Base-by-base conservation (phyloP, 2,113 vertebrate genomes). In the Aphelocoma coerulescens region DNA sequence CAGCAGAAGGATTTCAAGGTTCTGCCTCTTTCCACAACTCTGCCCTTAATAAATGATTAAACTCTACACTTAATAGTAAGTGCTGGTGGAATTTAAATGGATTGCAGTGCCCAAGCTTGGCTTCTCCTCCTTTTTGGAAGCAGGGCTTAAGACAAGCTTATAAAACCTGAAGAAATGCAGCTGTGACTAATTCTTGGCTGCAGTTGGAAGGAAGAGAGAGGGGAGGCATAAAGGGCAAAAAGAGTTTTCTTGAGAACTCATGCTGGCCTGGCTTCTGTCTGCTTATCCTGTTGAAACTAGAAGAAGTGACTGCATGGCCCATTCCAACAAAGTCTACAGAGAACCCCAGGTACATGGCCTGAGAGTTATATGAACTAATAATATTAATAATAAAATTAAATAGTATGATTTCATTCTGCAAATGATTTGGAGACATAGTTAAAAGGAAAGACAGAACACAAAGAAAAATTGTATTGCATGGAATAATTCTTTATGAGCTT, bases 381-480 rank as follows among this genome's bases (percentile, higher is more conserved):
- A 82, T 91, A 61, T 39, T 75, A 78, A 89, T 91, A 4, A 78
- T 95, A 87, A 96, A 94, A 95, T 75, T 71, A 91, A 89, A 89
- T 72, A 68, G 79, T 71, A 87, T 94, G 86, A 96, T 94, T 95
- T 97, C 91, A 96, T 92, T 85, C 92, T 76, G 57, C 30, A 93
- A 89, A 73, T 54, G 4, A 87, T 97, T 78, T 85, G 65, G 76
- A 66, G 61, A 72, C 32, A 48, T 23, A 81, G 68, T 92, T 95
- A 96, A 89, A 52, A 91, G 61, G 88, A 86, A 93, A 96, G 69
- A 78, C 39, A 68, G 32, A 89, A 82, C n/a, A 95, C 88, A 96
- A 94, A 95, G 92, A 80, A 96, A 95, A 95, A 93, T 75, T 96
- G 65, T 93, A 75, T 62, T 88, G 43, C 55, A 41, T 55, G 22